Base-by-base conservation (phyloP, 2,113 vertebrate species). In the Apistogramma diplotaenia region DNA sequence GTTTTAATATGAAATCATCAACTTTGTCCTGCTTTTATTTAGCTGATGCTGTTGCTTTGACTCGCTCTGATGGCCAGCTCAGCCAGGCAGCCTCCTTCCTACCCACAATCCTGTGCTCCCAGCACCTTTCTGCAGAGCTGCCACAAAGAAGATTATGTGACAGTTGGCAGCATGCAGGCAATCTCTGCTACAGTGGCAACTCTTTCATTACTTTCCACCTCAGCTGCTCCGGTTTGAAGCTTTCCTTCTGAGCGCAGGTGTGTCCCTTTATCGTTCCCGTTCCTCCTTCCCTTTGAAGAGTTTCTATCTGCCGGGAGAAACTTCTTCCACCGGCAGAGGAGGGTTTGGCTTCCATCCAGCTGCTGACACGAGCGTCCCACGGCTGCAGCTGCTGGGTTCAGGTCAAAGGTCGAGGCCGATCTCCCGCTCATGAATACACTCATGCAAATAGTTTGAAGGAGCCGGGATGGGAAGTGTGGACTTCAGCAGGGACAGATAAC, bases 61-160 rank as follows among this genome's bases (percentile, higher is more conserved):
- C 73, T 75, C n/a, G 1, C 76, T 78, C 67, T 78, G 73, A 84
- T 83, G 78, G 55, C 55, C 61, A 25, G 53, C 85, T 76, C 21
- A 85, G 77, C 35, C 85, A 19, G 55, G 12, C 77, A 70, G 71
- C 73, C 67, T 85, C 43, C 76, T 72, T 27, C 86, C 72, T 89
- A 87, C 89, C 86, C 91, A 87, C 77, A 92, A 91, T 92, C 79
- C 91, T 57, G 8, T 70, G 82, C 85, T 88, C 57, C 71, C 74
- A 23, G 60, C 78, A 85, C 84, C 77, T 85, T 79, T 79, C 79
- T 51, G 81, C 79, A n/a, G 13, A 46, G 76, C 79, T 4, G 61
- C 57, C 60, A 60, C 80, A 84, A 70, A 86, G 55, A 76, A 6
- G 84, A 87, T 89, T 75, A 87, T 75, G 72, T 88, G 91, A 88